Base-by-base conservation (phyloP, 2,113 vertebrate species). In the Patagioenas fasciata region DNA sequence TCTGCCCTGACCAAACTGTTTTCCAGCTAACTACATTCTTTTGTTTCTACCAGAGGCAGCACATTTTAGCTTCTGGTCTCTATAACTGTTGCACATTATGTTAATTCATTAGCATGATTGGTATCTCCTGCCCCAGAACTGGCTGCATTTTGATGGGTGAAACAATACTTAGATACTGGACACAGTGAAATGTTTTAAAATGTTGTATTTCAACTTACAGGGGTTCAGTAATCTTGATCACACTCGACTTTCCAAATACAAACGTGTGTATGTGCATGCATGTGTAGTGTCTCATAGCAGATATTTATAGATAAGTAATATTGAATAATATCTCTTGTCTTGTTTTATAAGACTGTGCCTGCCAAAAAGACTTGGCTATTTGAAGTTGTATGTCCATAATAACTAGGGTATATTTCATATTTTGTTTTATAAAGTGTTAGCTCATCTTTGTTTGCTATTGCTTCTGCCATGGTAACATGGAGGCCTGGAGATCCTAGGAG, bases 381-480 rank as follows among this genome's bases (percentile, higher is more conserved):
- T 77, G 62, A 91, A 80, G 47, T 83, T 56, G 32, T 48, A 72
- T 72, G 50, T 72, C 54, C 20, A 18, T 54, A 92, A 94, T 84
- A 85, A 80, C 69, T 74, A 81, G 51, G 56, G 26, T 80, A 21
- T 93, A 71, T 88, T 90, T 96, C 64, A 78, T 88, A 71, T 95
- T 94, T 82, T 90, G 25, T 77, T 95, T 93, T 67, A 80, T 83
- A 64, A 94, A 93, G 13, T 2, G 3, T 80, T 92, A 75, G 42
- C 72, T 95, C 53, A 57, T 93, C 61, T 96, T 88, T 95, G 72
- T 95, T 96, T 96, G 92, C 75, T 96, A 26, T 96, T 4, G 0
- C 56, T 93, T 91, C 53, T 96, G 26, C 85, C 85, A 96, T 95
- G 83, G 95, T 88, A 94, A 96, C 95, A 31, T 44, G 64, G 90